phyloP scores from a whole-genome alignment of 2,113 vertebrate species.

The Balaeniceps rex region DNA sequence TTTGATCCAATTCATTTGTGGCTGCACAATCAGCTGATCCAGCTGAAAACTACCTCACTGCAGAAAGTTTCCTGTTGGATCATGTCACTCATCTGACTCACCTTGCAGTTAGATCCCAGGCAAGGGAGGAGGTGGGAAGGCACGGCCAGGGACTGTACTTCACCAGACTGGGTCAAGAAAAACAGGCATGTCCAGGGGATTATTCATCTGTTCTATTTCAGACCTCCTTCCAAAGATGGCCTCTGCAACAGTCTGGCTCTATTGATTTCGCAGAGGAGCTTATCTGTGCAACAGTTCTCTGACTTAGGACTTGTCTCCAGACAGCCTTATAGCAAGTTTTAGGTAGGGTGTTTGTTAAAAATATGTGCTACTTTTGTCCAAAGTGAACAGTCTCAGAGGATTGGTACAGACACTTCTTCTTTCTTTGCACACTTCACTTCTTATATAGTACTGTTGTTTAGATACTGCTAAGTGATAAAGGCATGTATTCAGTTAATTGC shows the following conservation, averaged over 20 bases:
- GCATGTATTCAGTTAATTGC: background rate
- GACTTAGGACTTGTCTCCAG: background rate
- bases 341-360: background rate
- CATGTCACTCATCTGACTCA: slow-evolving; percentile 7
- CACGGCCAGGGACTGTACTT: background rate
- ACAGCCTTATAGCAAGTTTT: background rate
- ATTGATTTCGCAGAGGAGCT: background rate
- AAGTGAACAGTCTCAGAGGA: background rate
- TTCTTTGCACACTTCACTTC: background rate
- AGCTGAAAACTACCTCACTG: background rate
- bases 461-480: background rate
- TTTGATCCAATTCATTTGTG: slow-evolving; percentile 14
- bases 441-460: background rate
- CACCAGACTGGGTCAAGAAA: background rate
- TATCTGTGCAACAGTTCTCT: background rate
- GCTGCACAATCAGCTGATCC: slow-evolving; percentile 2
- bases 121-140: background rate
- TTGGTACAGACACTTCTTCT: background rate
- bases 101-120: background rate
- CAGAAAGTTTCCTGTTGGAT: background rate
- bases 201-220: slow-evolving; percentile 18
- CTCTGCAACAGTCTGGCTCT: background rate
- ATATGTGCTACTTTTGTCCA: background rate
- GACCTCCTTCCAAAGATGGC: background rate
- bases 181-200: background rate